Evolutionary conservation across 1,140 invertebrate species (phyloP).

Genomic region (Euura saliciscinereae): DNA sequence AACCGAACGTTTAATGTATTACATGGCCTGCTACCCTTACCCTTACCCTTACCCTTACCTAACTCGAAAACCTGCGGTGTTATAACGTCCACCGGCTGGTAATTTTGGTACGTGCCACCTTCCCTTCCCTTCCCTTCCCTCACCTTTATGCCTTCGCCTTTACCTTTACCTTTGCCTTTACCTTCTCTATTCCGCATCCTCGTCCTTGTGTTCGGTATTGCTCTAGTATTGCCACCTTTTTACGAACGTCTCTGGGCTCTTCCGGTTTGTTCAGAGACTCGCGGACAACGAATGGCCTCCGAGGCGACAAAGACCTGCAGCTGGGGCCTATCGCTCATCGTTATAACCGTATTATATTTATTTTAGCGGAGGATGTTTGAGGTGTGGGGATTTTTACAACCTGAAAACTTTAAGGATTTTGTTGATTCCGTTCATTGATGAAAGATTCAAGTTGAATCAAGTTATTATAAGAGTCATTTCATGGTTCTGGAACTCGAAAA

Average conservation of each 20-base stretch:
- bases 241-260: background rate
- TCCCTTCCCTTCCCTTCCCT: background rate
- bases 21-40: background rate
- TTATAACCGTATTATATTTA: background rate
- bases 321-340: background rate
- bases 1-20: too few relatives aligned
- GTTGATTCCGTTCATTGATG: too few relatives aligned
- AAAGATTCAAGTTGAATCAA: too few relatives aligned
- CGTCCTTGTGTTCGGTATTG: too few relatives aligned
- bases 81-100: background rate
- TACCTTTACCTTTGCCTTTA: too few relatives aligned
- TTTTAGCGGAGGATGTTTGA: too few relatives aligned
- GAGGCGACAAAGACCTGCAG: background rate
- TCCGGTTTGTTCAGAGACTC: background rate
- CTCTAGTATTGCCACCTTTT: too few relatives aligned
- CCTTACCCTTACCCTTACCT: background rate
- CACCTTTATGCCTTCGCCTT: background rate
- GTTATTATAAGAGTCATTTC: too few relatives aligned
- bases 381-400: too few relatives aligned
- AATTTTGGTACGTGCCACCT: conserved; percentile 4
- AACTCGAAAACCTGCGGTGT: background rate
- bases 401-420: too few relatives aligned
- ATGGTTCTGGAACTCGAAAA: too few relatives aligned
- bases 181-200: too few relatives aligned
- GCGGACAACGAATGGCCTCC: background rate